Evolutionary conservation across 2,113 vertebrate species (phyloP).

Genomic region (Thryonomys swinderianus): DNA sequence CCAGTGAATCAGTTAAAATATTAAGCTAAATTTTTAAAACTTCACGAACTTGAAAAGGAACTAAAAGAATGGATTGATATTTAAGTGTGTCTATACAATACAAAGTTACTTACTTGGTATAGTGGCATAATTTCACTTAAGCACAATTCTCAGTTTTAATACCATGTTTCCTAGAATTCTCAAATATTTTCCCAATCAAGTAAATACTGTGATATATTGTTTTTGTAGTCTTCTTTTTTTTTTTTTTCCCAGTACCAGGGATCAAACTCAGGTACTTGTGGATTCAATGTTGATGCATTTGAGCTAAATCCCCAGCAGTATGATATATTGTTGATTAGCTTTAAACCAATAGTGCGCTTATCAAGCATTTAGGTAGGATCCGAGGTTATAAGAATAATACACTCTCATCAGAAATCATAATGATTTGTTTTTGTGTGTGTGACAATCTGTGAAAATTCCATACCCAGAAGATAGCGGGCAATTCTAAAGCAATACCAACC

Average conservation of each 20-base stretch:
- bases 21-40: not conserved
- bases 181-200: not conserved
- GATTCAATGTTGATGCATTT: too few species aligned
- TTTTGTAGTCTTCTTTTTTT: too few species aligned
- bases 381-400: not conserved
- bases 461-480: not conserved
- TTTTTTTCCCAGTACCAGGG: too few species aligned
- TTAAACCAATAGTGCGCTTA: not conserved
- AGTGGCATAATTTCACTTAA: not conserved
- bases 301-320: too few species aligned
- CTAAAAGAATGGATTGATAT: not conserved
- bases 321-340: not conserved
- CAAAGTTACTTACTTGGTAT: not conserved
- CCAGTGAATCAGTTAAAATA: not conserved
- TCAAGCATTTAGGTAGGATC: not conserved
- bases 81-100: not conserved
- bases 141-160: not conserved
- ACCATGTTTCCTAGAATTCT: not conserved
- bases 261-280: too few species aligned
- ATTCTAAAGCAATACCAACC: not conserved
- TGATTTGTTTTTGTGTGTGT: not conserved
- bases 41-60: not conserved
- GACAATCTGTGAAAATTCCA: not conserved
- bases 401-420: not conserved
- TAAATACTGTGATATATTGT: not conserved